A percentile compares a stretch with the other conserved stretches of the same genome.
Conservation (phyloP, 2,113 vertebrate species). For the Chunga burmeisteri region DNA sequence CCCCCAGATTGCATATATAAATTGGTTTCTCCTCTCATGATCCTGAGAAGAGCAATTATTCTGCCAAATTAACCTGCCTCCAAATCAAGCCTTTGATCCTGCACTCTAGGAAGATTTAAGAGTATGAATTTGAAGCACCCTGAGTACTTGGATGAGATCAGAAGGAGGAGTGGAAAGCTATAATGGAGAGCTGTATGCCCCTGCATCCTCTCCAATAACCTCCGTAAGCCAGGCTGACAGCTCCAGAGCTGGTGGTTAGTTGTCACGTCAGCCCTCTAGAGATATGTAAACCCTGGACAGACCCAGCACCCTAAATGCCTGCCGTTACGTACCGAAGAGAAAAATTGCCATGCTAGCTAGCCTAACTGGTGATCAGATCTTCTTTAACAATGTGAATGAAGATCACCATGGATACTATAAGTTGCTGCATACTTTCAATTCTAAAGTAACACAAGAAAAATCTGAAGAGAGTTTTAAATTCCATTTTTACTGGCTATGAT, state of each 20-base stretch:
- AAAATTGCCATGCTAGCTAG: neutral
- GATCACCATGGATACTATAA: neutral
- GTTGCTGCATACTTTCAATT: neutral
- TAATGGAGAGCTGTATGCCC: neutral
- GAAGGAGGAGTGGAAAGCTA: neutral
- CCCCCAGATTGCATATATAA: neutral
- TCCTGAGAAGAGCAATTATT: neutral
- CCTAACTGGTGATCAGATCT: neutral
- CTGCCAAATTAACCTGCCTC: constrained; percentile 12
- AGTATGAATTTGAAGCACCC: neutral
- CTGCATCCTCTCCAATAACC: neutral
- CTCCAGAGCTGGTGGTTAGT: neutral
- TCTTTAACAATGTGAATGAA: neutral
- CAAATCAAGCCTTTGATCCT: constrained; percentile 7
- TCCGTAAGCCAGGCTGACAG: neutral
- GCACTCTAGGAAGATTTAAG: neutral
- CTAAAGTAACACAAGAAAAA: neutral
- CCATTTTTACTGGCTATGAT: neutral
- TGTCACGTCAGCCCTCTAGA: neutral
- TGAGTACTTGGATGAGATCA: neutral
- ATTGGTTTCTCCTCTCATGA: constrained; percentile 1
- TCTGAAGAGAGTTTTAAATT: neutral
- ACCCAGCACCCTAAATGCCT: neutral
- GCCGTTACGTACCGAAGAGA: neutral
- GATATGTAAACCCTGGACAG: neutral